phyloP scores from a whole-genome alignment of 2,797 vertebrate species.

The Notoglanidium macrostoma region DNA sequence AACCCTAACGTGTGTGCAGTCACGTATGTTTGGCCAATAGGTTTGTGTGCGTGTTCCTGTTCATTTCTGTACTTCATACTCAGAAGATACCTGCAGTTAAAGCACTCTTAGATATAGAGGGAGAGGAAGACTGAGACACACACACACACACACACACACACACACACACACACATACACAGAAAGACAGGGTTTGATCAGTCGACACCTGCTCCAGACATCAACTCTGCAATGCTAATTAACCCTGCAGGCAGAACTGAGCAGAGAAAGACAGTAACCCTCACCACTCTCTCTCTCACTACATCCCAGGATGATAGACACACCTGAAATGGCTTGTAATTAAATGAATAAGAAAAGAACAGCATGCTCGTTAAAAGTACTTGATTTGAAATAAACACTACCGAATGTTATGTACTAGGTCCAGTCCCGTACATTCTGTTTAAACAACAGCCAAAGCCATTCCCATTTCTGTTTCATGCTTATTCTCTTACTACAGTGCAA shows the following conservation, averaged over 20 bases:
- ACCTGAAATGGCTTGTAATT: constrained; percentile 10
- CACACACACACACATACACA: constrained; percentile 3
- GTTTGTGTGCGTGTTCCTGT: constrained; percentile 47
- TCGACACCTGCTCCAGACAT: constrained; percentile 70
- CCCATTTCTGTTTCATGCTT: not conserved
- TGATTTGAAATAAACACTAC: not conserved
- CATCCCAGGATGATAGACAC: constrained; percentile 5
- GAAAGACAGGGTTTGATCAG: constrained; percentile 69
- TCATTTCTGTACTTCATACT: constrained; percentile 43
- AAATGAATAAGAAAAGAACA: not conserved
- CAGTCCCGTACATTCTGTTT: not conserved
- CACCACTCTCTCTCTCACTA: constrained; percentile 25
- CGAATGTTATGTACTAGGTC: not conserved
- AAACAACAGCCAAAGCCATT: not conserved
- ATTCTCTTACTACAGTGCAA: constrained; percentile 8
- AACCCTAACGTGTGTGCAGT: constrained; percentile 54
- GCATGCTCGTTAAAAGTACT: constrained; percentile 7
- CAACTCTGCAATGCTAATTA: constrained; percentile 77
- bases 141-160: constrained; percentile 12
- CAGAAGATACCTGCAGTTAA: constrained; percentile 40
- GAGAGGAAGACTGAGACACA: not conserved
- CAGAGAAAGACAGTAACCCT: constrained; percentile 48
- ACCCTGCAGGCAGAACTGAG: constrained; percentile 57
- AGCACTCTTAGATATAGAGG: constrained; percentile 22
- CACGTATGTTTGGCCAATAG: constrained; percentile 58